Evolutionary conservation across 2,797 vertebrate species (phyloP).

Genomic region (Clarias pachynema): DNA sequence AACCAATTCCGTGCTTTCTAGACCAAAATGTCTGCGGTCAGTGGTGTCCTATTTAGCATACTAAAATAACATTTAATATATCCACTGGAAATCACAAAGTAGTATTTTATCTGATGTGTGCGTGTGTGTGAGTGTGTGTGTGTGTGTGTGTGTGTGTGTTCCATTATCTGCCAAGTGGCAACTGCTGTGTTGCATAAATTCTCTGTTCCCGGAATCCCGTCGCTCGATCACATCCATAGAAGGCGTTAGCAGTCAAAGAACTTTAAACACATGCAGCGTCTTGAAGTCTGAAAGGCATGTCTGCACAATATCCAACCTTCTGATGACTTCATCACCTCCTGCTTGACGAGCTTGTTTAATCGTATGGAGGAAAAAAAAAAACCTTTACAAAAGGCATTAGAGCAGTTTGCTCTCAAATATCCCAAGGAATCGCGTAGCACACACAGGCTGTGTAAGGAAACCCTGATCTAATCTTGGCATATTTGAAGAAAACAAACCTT

Average conservation of each 20-base stretch:
- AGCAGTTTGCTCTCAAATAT: not conserved
- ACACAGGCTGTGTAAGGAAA: conserved; percentile 17
- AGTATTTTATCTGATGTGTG: conserved; percentile 11
- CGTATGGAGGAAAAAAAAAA: conserved; percentile 23
- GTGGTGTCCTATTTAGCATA: not conserved
- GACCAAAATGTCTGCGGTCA: not conserved
- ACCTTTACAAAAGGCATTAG: conserved; percentile 16
- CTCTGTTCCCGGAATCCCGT: conserved; percentile 6
- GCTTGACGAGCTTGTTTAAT: conserved; percentile 15
- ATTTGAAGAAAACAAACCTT: conserved; percentile 46
- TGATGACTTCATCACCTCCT: conserved; percentile 27
- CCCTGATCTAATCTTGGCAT: conserved; percentile 15
- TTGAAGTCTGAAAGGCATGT: conserved; percentile 38
- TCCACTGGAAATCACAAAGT: not conserved
- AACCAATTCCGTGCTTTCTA: not conserved
- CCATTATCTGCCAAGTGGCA: conserved; percentile 21
- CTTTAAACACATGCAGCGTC: conserved; percentile 65
- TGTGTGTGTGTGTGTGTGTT: not conserved
- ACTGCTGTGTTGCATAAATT: conserved; percentile 33
- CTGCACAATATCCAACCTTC: conserved; percentile 41
- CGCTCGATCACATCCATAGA: conserved; percentile 63
- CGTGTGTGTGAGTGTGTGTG: too few relatives aligned
- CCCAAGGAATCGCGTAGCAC: not conserved
- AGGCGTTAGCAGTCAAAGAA: conserved; percentile 62
- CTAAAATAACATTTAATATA: not conserved